Conservation (phyloP, 1,140 invertebrate genomes). For the Cydia fagiglandana region DNA sequence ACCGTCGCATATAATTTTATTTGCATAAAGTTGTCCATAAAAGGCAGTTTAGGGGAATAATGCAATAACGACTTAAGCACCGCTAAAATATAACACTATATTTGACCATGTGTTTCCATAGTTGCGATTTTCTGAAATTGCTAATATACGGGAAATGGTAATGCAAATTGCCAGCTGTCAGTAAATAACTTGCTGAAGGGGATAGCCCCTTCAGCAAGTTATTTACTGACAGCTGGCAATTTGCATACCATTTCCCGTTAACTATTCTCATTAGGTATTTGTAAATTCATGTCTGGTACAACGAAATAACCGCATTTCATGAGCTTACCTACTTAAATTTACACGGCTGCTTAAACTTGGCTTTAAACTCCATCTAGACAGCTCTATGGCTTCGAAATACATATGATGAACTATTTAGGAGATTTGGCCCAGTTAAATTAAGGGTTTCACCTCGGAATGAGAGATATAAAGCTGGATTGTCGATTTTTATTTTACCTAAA, state of each 20-base stretch:
- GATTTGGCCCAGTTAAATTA: too few relatives aligned
- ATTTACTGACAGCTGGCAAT: background rate
- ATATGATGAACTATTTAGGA: too few relatives aligned
- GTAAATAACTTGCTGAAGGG: too few relatives aligned
- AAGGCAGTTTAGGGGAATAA: background rate
- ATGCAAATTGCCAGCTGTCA: too few relatives aligned
- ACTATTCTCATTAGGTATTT: background rate
- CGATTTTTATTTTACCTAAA: too few relatives aligned
- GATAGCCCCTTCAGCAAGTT: background rate
- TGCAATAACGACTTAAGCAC: background rate
- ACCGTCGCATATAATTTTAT: constrained; percentile 14
- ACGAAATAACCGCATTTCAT: background rate
- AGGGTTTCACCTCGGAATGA: too few relatives aligned
- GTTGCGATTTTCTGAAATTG: background rate
- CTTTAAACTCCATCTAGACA: background rate
- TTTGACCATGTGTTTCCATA: background rate
- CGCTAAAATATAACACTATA: background rate
- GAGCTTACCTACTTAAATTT: constrained; percentile 9
- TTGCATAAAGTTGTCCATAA: background rate
- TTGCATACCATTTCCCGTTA: background rate
- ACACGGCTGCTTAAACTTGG: background rate
- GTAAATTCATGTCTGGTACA: background rate
- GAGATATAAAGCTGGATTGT: too few relatives aligned
- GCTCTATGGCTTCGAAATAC: background rate
- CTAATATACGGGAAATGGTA: too few relatives aligned